A percentile compares a stretch with the other conserved stretches of the same genome.
Evolutionary conservation across 1,140 invertebrate genomes (phyloP).

Genomic region (Mya arenaria): DNA sequence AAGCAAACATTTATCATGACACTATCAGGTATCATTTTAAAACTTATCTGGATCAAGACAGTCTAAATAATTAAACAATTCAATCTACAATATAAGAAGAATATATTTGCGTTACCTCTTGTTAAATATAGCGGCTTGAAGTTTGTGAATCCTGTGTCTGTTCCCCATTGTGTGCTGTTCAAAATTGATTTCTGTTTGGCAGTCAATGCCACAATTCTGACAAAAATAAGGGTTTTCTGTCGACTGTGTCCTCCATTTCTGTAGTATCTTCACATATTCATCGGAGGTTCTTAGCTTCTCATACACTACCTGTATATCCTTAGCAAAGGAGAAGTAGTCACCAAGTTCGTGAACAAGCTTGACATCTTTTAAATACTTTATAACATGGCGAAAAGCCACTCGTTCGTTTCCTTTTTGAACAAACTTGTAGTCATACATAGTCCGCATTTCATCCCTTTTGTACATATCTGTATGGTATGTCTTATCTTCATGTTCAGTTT

Average conservation of each 20-base stretch:
- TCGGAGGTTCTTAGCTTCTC: background rate
- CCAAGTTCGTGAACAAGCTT: conserved; percentile 14
- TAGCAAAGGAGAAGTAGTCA: conserved; percentile 4
- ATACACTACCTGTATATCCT: conserved; percentile 7
- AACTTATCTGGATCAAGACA: too few relatives aligned
- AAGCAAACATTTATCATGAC: too few relatives aligned
- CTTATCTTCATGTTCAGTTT: too few relatives aligned
- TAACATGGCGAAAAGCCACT: background rate
- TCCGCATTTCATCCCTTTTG: conserved; percentile 1
- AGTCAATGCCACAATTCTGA: conserved; percentile 1
- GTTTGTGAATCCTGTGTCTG: conserved; percentile 16
- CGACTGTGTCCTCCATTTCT: background rate
- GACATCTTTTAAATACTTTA: background rate
- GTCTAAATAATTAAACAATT: background rate
- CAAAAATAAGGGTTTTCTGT: conserved; percentile 4
- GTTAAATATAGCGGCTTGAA: conserved; percentile 5
- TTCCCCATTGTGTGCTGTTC: background rate
- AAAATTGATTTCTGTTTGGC: background rate
- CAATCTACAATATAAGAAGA: background rate
- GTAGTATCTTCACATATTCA: background rate
- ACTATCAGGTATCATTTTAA: too few relatives aligned
- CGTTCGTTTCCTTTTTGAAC: background rate
- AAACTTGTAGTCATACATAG: background rate
- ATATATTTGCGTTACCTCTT: background rate
- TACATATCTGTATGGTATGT: conserved; percentile 1